Evolutionary conservation across 2,113 vertebrate species (phyloP).

Genomic region (Syngnathus scovelli): DNA sequence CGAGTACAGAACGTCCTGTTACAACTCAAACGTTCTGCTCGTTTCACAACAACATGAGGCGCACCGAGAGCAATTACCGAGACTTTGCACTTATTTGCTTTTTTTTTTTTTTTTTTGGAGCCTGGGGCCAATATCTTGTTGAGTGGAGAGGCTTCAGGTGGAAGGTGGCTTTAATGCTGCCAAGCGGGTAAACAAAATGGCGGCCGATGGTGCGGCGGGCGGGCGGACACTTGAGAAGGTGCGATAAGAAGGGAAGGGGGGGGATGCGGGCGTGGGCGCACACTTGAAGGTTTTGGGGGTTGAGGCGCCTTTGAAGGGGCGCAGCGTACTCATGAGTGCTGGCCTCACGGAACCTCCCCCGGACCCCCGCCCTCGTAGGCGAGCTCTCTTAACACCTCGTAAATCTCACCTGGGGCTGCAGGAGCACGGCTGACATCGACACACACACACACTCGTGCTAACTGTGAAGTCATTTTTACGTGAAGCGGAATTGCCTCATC

Average conservation of each 20-base stretch:
- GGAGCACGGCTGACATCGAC: slow-evolving; percentile 38
- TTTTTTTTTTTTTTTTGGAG: neutral
- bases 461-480: neutral
- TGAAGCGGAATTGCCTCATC: too few relatives aligned
- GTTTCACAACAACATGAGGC: neutral
- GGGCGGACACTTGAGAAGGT: slow-evolving; percentile 46
- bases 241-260: neutral
- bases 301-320: neutral
- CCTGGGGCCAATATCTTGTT: too few relatives aligned
- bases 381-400: slow-evolving; percentile 66
- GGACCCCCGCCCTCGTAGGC: slow-evolving; percentile 37
- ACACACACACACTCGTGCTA: neutral
- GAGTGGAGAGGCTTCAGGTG: too few relatives aligned
- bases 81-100: neutral
- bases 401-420: slow-evolving; percentile 69
- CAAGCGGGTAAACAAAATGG: neutral
- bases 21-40: neutral
- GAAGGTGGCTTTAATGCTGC: neutral
- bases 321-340: neutral
- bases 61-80: neutral
- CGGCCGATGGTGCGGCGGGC: neutral
- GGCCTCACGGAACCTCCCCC: slow-evolving; percentile 13
- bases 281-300: slow-evolving; percentile 45
- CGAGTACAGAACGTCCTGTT: neutral
- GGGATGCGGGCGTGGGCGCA: slow-evolving; percentile 26